These are phyloP conservation scores for Pinna nobilis DNA, from an alignment of 1,140 invertebrate genomes.

Conservation along the genomic window DNA sequence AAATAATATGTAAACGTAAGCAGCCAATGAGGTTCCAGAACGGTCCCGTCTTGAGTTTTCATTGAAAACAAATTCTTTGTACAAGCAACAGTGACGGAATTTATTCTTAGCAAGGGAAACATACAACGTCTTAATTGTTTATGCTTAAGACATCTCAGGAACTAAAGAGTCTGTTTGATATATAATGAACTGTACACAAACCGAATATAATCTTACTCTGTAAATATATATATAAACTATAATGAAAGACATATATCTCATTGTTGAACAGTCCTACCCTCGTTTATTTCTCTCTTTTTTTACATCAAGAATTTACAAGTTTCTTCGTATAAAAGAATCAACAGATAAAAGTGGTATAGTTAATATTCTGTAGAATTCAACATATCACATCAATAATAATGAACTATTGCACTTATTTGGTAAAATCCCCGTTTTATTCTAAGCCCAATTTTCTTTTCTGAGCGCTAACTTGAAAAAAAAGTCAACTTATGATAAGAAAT, in stretches of 20 bases:
- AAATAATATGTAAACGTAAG: neutral
- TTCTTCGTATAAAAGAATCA: neutral
- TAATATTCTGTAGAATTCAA: constrained; percentile 17
- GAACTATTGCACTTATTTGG: constrained; percentile 22
- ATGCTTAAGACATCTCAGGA: neutral
- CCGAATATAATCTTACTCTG: constrained; percentile 1
- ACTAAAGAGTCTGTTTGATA: neutral
- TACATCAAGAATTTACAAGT: constrained; percentile 7
- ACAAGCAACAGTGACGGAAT: constrained; percentile 41
- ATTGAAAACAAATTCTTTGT: constrained; percentile 1
- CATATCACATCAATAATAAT: constrained; percentile 13
- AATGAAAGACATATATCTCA: neutral
- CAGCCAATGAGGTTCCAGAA: constrained; percentile 11
- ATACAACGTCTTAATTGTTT: constrained; percentile 16
- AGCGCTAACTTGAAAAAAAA: neutral
- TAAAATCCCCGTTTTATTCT: neutral
- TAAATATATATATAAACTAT: neutral
- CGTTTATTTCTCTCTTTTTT: neutral
- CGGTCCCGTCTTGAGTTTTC: neutral
- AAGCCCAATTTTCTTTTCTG: constrained; percentile 5
- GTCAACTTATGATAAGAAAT: neutral
- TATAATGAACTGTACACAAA: neutral
- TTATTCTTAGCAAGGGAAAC: constrained; percentile 42
- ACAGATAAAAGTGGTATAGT: constrained; percentile 1
- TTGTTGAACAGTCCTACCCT: constrained; percentile 9